Base-by-base conservation (phyloP, 1,140 invertebrate genomes). In the Anastrepha obliqua region DNA sequence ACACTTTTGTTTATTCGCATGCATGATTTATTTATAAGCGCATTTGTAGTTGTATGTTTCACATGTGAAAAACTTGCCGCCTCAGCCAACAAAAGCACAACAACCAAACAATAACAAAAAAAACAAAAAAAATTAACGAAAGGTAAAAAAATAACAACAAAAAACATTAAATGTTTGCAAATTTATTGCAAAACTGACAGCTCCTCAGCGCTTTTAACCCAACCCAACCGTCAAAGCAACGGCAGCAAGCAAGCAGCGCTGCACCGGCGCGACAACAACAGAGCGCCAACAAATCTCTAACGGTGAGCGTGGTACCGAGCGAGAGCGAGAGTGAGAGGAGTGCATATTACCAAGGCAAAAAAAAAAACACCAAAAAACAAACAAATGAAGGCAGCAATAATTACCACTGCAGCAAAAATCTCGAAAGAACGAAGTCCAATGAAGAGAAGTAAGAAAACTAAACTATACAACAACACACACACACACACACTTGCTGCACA, bases 61-160 rank as follows among this genome's bases (percentile, higher is more conserved):
- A 44, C 44, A 15, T 67, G 55, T 91, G 90, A 59, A 86, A 86
- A 86, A 62, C 85, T 86, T 44, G 11, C 59, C 55, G 85, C 85
- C 55, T 86, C 55, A 81, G 39, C 58, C 85, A 42, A 86, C 55
- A 44, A 86, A 62, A 62, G 58, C 17, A 86, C 55, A 62, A 86
- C 15, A 44, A 15, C 59, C n/a, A 60, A 42, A 86, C 29, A 60
- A 44, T 29, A 20, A 58, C 17, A 59, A 81, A 65, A 65, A 85
- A 85, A 81, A 39, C n/a, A 85, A n/a, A 17, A 59, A 11, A 59
- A 47, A 60, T 29, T 13, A 29, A 86, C 9, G 7, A 9, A 81
- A 51, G 39, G 13, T 58, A 74, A 55, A 85, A 17, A n/a, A 85
- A 58, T 29, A 42, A 44, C 59, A n/a, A 59, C 42, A 3, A 81